Percentiles rank a stretch among this genome's conserved stretches.
Conservation (phyloP, 2,113 vertebrate species). For the Colaptes auratus region DNA sequence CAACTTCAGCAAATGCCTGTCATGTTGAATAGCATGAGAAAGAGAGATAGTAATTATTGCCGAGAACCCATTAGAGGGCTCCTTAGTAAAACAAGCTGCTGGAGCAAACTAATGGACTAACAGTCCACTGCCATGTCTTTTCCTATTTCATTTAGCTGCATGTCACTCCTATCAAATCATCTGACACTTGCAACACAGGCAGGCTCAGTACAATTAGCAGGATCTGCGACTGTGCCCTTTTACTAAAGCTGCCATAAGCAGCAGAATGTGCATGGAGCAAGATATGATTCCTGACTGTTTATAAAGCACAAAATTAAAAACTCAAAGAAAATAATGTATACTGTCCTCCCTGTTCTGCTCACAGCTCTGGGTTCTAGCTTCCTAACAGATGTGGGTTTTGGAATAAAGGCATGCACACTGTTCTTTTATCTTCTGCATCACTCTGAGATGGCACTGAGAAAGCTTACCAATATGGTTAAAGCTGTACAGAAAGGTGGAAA, state of each 20-base stretch:
- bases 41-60: constrained; percentile 96
- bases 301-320: constrained; percentile 48
- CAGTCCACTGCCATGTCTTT: constrained; percentile 81
- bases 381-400: background rate
- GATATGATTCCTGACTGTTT: constrained; percentile 54
- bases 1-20: constrained; percentile 86
- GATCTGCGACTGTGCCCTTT: constrained; percentile 65
- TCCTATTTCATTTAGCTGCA: constrained; percentile 84
- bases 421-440: background rate
- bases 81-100: constrained; percentile 91
- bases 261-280: constrained; percentile 19
- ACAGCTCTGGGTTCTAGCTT: background rate
- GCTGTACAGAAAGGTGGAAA: background rate
- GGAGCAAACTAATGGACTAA: constrained; percentile 95
- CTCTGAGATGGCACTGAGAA: background rate
- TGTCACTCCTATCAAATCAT: constrained; percentile 84
- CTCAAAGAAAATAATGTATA: constrained; percentile 46
- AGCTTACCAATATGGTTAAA: background rate
- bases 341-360: background rate
- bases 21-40: constrained; percentile 88
- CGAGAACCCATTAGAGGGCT: constrained; percentile 95
- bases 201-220: constrained; percentile 82
- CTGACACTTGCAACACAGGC: constrained; percentile 81
- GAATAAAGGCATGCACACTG: background rate
- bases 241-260: constrained; percentile 61